Evolutionary conservation across 2,113 vertebrate genomes (phyloP).

Genomic region (Miniopterus natalensis): DNA sequence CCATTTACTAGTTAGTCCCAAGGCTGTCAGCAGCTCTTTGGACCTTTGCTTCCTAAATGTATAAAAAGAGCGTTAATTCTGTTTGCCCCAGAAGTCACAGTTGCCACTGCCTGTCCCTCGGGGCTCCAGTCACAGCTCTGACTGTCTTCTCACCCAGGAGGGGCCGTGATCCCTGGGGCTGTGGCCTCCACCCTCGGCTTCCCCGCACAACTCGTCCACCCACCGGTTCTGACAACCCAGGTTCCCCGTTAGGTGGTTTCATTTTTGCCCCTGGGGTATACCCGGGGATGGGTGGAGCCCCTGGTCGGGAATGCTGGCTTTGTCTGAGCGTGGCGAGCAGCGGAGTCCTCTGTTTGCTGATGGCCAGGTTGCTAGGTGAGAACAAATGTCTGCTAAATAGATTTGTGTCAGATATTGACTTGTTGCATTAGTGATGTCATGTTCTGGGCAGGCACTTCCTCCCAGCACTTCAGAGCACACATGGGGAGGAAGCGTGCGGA

Average conservation of each 20-base stretch:
- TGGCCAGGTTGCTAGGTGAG: background rate
- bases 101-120: rapidly evolving
- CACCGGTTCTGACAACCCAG: rapidly evolving
- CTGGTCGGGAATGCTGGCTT: background rate
- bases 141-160: background rate
- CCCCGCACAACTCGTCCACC: background rate
- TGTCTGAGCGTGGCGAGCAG: rapidly evolving
- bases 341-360: rapidly evolving
- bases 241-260: background rate
- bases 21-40: background rate
- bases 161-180: rapidly evolving
- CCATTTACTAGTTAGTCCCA: background rate
- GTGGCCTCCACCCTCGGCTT: background rate
- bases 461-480: background rate
- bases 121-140: rapidly evolving
- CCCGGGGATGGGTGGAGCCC: background rate
- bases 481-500: background rate
- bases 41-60: background rate
- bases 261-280: rapidly evolving
- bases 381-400: background rate
- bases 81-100: background rate
- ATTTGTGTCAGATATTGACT: constrained; percentile 5
- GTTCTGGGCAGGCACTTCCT: constrained; percentile 72
- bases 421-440: background rate
- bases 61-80: background rate